Evolutionary conservation across 2,888 invertebrate species (phyloP).

Genomic region (Troglohyphantes excavatus): DNA sequence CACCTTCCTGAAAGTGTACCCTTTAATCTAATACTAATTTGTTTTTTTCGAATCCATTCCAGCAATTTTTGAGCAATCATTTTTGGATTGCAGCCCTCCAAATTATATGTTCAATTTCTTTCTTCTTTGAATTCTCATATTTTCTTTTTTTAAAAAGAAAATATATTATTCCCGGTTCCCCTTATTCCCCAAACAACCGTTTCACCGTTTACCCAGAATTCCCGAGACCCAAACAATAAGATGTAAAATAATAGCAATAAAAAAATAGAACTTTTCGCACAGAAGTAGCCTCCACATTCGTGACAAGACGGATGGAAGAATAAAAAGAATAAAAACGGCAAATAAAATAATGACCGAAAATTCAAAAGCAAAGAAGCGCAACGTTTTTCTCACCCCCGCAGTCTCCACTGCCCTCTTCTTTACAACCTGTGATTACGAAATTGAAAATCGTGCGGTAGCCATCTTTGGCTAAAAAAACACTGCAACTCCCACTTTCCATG

Average conservation of each 20-base stretch:
- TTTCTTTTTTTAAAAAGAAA: background rate
- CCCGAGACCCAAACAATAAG: background rate
- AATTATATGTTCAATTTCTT: background rate
- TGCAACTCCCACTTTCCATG: constrained; percentile 31
- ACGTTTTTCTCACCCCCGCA: constrained; percentile 76
- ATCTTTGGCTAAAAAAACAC: constrained; percentile 59
- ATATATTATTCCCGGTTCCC: background rate
- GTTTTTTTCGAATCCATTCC: no score
- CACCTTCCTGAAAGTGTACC: no score
- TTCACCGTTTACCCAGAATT: background rate
- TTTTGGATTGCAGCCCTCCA: no score
- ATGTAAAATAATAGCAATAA: background rate
- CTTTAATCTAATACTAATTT: no score
- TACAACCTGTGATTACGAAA: constrained; percentile 76
- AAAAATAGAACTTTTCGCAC: constrained; percentile 1
- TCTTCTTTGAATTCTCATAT: background rate
- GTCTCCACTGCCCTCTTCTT: constrained; percentile 37
- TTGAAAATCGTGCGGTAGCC: constrained; percentile 75
- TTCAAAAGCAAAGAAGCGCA: constrained; percentile 19
- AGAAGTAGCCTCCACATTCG: constrained; percentile 48
- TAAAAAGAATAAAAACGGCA: background rate
- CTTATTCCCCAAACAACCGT: background rate
- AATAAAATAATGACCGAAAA: constrained; percentile 11
- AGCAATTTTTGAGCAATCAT: no score
- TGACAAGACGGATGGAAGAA: constrained; percentile 19